Conservation (phyloP, 2,888 invertebrate genomes). For the Arctia plantaginis region DNA sequence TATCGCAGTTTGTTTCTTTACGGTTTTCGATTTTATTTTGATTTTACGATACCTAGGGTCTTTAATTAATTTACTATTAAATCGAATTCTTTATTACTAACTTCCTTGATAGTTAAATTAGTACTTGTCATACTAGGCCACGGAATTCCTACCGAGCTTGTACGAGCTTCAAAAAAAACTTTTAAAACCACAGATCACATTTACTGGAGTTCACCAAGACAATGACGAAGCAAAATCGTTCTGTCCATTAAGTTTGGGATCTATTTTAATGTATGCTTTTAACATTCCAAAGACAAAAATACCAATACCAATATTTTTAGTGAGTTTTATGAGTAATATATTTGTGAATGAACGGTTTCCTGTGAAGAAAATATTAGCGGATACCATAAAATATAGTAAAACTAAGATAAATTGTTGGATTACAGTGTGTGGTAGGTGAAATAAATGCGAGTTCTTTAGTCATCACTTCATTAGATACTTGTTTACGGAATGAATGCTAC, state of each 20-base stretch:
- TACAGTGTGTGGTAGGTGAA: not conserved
- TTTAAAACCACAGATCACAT: not conserved
- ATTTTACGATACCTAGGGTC: slow-evolving; percentile 13
- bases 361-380: slow-evolving; percentile 13
- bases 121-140: not conserved
- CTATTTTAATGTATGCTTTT: slow-evolving; percentile 40
- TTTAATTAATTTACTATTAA: slow-evolving; percentile 1
- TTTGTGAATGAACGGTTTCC: slow-evolving; percentile 17
- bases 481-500: slow-evolving; percentile 19
- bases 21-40: slow-evolving; percentile 14
- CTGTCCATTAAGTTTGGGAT: slow-evolving; percentile 39
- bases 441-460: slow-evolving; percentile 5
- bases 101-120: not conserved
- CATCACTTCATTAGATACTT: slow-evolving; percentile 12
- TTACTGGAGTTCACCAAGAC: slow-evolving; percentile 38
- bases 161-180: not conserved
- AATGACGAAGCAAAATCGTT: slow-evolving; percentile 56
- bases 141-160: not conserved
- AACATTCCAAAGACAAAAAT: slow-evolving; percentile 12
- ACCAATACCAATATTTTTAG: slow-evolving; percentile 20
- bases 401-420: slow-evolving; percentile 2
- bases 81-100: not conserved
- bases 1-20: slow-evolving; percentile 30
- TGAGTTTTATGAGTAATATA: slow-evolving; percentile 18
- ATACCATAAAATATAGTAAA: slow-evolving; percentile 8